Evolutionary conservation across 2,113 vertebrate genomes (phyloP).

Genomic region (Miniopterus natalensis): DNA sequence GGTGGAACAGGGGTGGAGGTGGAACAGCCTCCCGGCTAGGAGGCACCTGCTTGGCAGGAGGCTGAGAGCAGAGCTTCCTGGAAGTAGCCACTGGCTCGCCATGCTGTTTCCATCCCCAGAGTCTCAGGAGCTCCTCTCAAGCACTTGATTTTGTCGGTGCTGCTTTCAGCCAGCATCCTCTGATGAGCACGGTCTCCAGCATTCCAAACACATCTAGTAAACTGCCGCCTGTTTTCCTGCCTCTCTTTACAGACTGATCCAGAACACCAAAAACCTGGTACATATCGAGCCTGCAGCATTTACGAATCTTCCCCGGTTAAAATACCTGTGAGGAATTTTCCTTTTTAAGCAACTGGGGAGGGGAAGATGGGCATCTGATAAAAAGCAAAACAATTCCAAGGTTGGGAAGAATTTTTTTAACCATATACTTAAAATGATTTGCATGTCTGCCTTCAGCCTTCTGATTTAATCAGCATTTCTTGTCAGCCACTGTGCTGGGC

Average conservation of each 20-base stretch:
- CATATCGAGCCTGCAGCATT: conserved; percentile 92
- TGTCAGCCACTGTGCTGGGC: neutral
- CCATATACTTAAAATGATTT: neutral
- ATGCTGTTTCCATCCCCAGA: neutral
- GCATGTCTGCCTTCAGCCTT: neutral
- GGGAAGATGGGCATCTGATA: conserved; percentile 26
- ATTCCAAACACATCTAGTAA: conserved; percentile 18
- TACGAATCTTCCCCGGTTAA: conserved; percentile 92
- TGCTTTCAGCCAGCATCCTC: neutral
- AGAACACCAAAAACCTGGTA: conserved; percentile 93
- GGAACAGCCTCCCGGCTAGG: neutral
- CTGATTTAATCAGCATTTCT: conserved; percentile 21
- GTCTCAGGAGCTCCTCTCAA: neutral
- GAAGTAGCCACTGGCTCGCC: neutral
- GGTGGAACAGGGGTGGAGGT: neutral
- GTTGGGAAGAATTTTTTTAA: neutral
- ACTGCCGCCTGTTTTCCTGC: conserved; percentile 12
- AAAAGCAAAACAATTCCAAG: conserved; percentile 45
- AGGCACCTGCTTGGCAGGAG: neutral
- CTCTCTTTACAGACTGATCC: conserved; percentile 89
- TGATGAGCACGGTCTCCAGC: neutral
- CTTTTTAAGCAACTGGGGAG: conserved; percentile 74
- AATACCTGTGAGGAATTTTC: conserved; percentile 92
- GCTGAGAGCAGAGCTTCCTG: conserved; percentile 8
- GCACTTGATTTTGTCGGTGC: neutral